A percentile compares a stretch with the other conserved stretches of the same genome.
These are phyloP conservation scores for Camelus bactrianus DNA, from an alignment of 2,113 vertebrate genomes.

Conservation along the genomic window DNA sequence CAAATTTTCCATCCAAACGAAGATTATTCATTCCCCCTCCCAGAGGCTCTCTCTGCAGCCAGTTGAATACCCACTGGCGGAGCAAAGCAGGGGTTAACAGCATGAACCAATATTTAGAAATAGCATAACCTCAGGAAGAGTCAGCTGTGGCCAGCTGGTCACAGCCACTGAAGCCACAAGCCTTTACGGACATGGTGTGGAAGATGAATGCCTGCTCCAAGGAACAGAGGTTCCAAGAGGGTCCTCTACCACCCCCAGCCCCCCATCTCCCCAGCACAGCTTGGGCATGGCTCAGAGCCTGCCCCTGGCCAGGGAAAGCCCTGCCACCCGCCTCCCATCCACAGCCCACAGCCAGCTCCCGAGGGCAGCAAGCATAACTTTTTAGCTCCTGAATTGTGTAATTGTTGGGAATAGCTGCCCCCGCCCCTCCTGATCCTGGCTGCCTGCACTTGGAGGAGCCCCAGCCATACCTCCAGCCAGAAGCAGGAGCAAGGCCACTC, in stretches of 20 bases:
- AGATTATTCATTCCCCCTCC: no score
- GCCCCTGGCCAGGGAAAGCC: not conserved
- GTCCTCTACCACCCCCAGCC: not conserved
- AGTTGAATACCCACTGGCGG: no score
- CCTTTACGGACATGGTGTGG: not conserved
- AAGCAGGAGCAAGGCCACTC: not conserved
- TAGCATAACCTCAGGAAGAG: slow-evolving; percentile 24
- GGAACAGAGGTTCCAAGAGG: not conserved
- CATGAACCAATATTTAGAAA: slow-evolving; percentile 79
- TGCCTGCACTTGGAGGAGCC: slow-evolving; percentile 40
- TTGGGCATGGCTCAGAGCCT: not conserved
- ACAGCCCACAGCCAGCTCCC: not conserved
- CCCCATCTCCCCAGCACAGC: not conserved
- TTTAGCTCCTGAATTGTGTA: slow-evolving; percentile 73
- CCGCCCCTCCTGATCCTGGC: slow-evolving; percentile 32
- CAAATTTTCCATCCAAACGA: not conserved
- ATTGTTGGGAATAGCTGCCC: slow-evolving; percentile 45
- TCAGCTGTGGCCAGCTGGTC: slow-evolving; percentile 77
- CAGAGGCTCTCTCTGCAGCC: not conserved
- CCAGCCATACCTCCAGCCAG: not conserved
- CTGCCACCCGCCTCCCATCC: not conserved
- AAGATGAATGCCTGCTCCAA: not conserved
- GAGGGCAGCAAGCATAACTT: not conserved
- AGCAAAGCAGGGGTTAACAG: slow-evolving; percentile 63
- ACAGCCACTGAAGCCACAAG: slow-evolving; percentile 46